Evolutionary conservation across 2,113 vertebrate genomes (phyloP).

Genomic region (Heterotis niloticus): DNA sequence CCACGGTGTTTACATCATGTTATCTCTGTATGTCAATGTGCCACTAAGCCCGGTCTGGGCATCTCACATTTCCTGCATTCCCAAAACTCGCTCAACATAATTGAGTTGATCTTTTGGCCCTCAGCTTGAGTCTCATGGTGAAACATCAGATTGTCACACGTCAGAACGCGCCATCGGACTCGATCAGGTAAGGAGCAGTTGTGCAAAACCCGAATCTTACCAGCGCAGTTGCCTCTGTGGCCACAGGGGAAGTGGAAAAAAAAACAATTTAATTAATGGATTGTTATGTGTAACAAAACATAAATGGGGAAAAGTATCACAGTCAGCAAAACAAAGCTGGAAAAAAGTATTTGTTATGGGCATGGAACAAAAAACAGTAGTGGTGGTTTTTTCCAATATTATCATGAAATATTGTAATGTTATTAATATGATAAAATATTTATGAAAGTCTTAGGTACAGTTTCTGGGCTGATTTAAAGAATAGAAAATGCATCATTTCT

Average conservation of each 20-base stretch:
- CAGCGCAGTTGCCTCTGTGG: too few relatives aligned
- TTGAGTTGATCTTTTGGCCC: background rate
- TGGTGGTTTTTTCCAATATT: background rate
- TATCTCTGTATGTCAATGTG: background rate
- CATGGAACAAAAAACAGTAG: background rate
- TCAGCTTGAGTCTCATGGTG: background rate
- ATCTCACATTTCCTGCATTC: background rate
- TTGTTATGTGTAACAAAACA: constrained; percentile 3
- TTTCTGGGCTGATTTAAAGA: background rate
- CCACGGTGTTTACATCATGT: too few relatives aligned
- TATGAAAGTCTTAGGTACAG: background rate
- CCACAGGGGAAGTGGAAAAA: too few relatives aligned
- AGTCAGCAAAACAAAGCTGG: background rate
- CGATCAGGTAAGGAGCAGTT: background rate
- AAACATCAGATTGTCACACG: background rate
- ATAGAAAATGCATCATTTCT: background rate
- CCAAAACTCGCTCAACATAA: background rate
- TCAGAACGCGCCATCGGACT: background rate
- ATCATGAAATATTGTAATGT: background rate
- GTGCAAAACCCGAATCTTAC: background rate
- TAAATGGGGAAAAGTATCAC: background rate
- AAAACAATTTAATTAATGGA: background rate
- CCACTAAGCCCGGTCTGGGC: background rate
- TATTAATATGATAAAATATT: constrained; percentile 1
- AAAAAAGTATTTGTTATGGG: background rate